These are phyloP conservation scores for Lasioglossum lativentre DNA, from an alignment of 2,888 invertebrate genomes.

Conservation along the genomic window DNA sequence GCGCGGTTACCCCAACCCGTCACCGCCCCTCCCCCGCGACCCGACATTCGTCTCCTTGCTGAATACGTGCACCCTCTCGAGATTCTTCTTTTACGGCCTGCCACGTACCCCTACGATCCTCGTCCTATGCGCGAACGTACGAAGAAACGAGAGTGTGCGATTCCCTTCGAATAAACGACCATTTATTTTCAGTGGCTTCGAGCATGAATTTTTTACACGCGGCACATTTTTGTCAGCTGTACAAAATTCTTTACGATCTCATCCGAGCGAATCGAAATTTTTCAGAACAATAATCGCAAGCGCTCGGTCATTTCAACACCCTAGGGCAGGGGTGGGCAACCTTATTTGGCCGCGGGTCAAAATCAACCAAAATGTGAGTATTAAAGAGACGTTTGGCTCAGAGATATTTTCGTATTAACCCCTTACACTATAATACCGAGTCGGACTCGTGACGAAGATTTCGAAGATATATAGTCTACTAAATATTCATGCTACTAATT, in stretches of 20 bases:
- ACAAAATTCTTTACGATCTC: not conserved
- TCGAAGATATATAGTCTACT: too few species aligned
- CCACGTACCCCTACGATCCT: not conserved
- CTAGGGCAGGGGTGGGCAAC: too few species aligned
- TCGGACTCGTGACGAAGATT: too few species aligned
- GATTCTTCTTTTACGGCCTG: constrained; percentile 29
- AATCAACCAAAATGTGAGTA: too few species aligned
- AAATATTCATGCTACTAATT: too few species aligned
- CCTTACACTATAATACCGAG: too few species aligned
- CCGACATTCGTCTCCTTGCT: constrained; percentile 52
- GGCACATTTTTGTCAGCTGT: not conserved
- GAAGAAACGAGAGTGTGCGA: not conserved
- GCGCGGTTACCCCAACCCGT: constrained; percentile 76
- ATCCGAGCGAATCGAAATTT: not conserved
- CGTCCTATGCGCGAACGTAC: not conserved
- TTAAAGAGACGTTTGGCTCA: too few species aligned
- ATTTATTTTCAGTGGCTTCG: not conserved
- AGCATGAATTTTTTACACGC: not conserved
- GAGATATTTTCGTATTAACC: too few species aligned
- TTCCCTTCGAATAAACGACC: not conserved
- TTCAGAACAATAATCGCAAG: too few species aligned
- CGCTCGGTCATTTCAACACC: too few species aligned
- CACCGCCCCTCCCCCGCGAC: not conserved
- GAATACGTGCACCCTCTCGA: constrained; percentile 58
- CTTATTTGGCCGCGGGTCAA: too few species aligned